Percentiles rank a stretch among this genome's conserved stretches.
These are phyloP conservation scores for Xiphophorus couchianus DNA, from an alignment of 2,113 vertebrate genomes.

Conservation along the genomic window DNA sequence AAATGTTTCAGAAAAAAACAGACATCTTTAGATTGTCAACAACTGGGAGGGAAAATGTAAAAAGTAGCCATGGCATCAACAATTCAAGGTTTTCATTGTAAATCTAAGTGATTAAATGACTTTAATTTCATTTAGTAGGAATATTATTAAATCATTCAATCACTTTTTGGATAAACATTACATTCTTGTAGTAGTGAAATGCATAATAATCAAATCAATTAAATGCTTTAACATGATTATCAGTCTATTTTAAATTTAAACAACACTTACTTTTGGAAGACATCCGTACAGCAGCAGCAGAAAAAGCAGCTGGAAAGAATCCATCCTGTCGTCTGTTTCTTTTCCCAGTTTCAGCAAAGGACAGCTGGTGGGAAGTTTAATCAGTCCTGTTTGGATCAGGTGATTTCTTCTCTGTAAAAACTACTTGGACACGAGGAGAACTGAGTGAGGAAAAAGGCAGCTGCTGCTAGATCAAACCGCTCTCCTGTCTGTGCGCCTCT, in stretches of 20 bases:
- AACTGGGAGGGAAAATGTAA: background rate
- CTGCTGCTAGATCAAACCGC: conserved; percentile 43
- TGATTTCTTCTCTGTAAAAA: background rate
- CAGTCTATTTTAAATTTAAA: too few relatives aligned
- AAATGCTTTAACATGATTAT: background rate
- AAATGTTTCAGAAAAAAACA: background rate
- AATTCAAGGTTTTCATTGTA: background rate
- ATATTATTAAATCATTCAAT: background rate
- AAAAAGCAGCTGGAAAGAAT: conserved; percentile 43
- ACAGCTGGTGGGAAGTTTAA: conserved; percentile 2
- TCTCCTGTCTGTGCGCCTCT: conserved; percentile 41
- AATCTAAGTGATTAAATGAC: background rate
- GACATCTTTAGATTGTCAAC: background rate
- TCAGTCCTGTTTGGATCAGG: background rate
- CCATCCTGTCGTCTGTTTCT: conserved; percentile 54
- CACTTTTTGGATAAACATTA: background rate
- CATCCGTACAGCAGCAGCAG: conserved; percentile 47
- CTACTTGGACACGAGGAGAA: conserved; percentile 3
- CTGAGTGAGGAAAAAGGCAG: background rate
- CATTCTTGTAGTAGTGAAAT: background rate
- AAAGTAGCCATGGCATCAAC: background rate
- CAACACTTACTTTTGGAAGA: conserved; percentile 62
- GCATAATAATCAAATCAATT: background rate
- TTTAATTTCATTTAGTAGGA: background rate
- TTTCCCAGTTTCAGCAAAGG: background rate